Evolutionary conservation across 2,113 vertebrate genomes (phyloP).

Genomic region (Tylochromis polylepis): DNA sequence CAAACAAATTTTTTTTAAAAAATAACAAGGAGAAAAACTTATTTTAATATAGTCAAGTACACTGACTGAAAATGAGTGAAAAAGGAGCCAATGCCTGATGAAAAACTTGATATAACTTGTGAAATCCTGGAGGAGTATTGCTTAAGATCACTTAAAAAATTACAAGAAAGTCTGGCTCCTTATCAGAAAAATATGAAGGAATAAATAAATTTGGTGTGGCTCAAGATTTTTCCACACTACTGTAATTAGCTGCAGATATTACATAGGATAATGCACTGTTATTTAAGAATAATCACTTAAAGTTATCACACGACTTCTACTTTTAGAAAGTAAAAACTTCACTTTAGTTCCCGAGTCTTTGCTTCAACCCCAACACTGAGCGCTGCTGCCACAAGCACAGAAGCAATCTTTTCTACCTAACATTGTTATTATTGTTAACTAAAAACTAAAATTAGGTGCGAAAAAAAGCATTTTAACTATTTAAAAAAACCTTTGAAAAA

Average conservation of each 20-base stretch:
- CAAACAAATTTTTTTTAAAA: not conserved
- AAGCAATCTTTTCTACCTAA: not conserved
- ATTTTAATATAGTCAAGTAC: not conserved
- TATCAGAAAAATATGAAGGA: not conserved
- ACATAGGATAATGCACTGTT: not conserved
- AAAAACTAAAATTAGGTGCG: not conserved
- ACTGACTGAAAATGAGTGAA: not conserved
- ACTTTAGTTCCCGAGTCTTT: not conserved
- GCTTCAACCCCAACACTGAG: not conserved
- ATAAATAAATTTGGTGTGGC: not conserved
- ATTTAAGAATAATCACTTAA: not conserved
- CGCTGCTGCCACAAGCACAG: not conserved
- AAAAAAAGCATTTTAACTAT: not conserved
- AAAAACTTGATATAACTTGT: not conserved
- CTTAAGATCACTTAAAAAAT: not conserved
- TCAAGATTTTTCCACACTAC: too few species aligned
- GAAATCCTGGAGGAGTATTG: not conserved
- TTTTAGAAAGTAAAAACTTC: not conserved
- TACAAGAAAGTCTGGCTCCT: not conserved
- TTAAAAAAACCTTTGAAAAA: not conserved
- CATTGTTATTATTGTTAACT: not conserved
- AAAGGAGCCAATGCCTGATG: not conserved
- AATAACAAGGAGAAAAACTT: not conserved
- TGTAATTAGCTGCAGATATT: not conserved
- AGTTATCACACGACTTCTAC: not conserved